Conservation (phyloP, 2,888 invertebrate genomes). For the Strigamia crassipes region DNA sequence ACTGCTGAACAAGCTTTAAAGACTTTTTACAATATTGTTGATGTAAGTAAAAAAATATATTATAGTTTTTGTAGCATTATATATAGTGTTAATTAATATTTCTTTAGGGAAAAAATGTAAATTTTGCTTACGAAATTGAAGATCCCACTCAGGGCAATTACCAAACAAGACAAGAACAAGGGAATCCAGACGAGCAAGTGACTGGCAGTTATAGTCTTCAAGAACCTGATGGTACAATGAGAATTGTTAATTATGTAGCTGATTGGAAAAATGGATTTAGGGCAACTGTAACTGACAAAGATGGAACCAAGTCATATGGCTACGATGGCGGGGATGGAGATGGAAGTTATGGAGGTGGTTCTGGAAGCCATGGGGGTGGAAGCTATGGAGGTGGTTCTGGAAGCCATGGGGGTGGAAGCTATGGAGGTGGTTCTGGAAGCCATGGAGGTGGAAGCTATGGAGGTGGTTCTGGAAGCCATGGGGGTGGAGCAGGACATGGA, state of each 20-base stretch:
- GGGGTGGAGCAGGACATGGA: background rate
- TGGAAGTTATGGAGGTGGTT: background rate
- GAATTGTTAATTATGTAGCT: slow-evolving; percentile 74
- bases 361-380: background rate
- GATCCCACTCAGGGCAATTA: slow-evolving; percentile 74
- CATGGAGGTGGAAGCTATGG: slow-evolving; percentile 29
- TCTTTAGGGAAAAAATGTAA: slow-evolving; percentile 71
- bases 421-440: slow-evolving; percentile 20
- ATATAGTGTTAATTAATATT: slow-evolving; percentile 41
- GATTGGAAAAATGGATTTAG: slow-evolving; percentile 76
- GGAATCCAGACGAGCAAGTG: slow-evolving; percentile 71
- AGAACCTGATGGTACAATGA: slow-evolving; percentile 74
- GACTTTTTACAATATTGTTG: background rate
- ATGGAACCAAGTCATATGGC: slow-evolving; percentile 44
- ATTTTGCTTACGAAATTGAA: slow-evolving; percentile 76
- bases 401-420: background rate
- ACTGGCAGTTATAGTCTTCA: slow-evolving; percentile 73
- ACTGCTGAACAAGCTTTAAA: slow-evolving; percentile 37
- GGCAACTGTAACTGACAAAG: slow-evolving; percentile 65
- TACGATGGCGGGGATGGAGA: slow-evolving; percentile 34
- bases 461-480: background rate
- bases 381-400: background rate
- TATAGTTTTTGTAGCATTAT: background rate
- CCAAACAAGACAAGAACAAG: slow-evolving; percentile 73
- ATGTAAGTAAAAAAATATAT: background rate